Evolutionary conservation across 2,888 invertebrate species (phyloP), one percentile per base, ranked within the genome.

Genomic region (Philopedon plagiatum): DNA sequence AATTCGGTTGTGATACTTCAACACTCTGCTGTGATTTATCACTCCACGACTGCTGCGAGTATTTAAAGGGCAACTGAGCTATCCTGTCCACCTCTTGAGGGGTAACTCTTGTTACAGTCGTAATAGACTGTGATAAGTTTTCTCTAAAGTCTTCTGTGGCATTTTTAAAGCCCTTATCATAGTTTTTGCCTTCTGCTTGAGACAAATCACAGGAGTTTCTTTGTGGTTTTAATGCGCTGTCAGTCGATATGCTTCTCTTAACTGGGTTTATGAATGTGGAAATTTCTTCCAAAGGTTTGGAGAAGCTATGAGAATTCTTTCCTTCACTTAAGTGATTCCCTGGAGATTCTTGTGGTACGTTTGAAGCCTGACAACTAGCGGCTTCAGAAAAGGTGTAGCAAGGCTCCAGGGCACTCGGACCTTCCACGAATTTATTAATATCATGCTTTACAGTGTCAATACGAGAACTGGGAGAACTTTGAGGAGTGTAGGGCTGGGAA

Each of bases 71-170:
- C 15, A 54, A 9, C 29, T 54, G 29, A n/a, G 29, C 11, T 29
- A 54, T 54, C 9, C 29, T 54, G 15, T 29, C 51, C 29, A 54
- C 51, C 29, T 54, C 51, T 15, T 54, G 51, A 1, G 51, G 51
- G 0, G 51, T 54, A 3, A 54, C 29, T 54, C 29, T 7, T 29
- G 9, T 54, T 8, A 15, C 26, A 18, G 51, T 2, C 2, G 51
- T 15, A 5, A 29, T 0, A 13, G 51, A 54, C 15, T 54, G 51
- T 13, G 51, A 54, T 29, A 54, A 54, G 18, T 54, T 29, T 3
- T 54, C 51, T 18, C 29, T 29, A 15, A 54, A 29, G 29, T 29
- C 29, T 15, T 54, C 51, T 4, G 15, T 2, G 21, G 44, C 21
- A 13, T 34, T 34, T 11, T 34, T 2, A 13, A 9, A 21, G 21